These are phyloP conservation scores for Calosoma granatense DNA, from an alignment of 1,140 invertebrate species.

Conservation along the genomic window DNA sequence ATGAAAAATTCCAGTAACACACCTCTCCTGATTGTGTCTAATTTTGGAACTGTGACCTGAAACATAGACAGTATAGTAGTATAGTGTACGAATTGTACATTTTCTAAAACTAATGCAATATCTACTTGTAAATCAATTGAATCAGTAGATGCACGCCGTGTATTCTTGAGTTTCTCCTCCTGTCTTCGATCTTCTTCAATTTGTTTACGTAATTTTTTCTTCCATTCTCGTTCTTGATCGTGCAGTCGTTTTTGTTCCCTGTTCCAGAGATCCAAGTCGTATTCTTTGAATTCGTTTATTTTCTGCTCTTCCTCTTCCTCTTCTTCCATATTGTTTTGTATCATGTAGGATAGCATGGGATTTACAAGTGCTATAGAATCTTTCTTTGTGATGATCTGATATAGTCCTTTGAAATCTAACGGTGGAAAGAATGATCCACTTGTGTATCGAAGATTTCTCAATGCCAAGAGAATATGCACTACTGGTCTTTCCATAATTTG, in stretches of 20 bases:
- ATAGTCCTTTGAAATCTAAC: conserved; percentile 49
- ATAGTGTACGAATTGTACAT: neutral
- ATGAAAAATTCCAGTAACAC: conserved; percentile 55
- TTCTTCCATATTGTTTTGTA: conserved; percentile 19
- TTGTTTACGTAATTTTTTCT: conserved; percentile 31
- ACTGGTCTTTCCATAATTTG: conserved; percentile 59
- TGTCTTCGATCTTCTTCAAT: conserved; percentile 35
- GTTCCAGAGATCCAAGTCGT: conserved; percentile 35
- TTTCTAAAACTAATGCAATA: neutral
- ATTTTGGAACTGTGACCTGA: conserved; percentile 13
- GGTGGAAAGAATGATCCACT: conserved; percentile 52
- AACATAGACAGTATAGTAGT: neutral
- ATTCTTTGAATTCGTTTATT: conserved; percentile 29
- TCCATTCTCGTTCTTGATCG: conserved; percentile 34
- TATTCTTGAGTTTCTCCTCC: conserved; percentile 23
- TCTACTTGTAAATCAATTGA: conserved; percentile 30
- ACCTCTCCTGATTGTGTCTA: conserved; percentile 42
- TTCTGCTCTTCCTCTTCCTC: conserved; percentile 23
- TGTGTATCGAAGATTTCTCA: conserved; percentile 53
- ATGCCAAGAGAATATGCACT: conserved; percentile 52
- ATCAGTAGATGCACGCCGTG: conserved; percentile 24
- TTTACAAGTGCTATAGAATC: conserved; percentile 41
- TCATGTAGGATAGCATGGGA: conserved; percentile 31
- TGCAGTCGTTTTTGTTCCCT: conserved; percentile 30
- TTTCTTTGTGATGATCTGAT: conserved; percentile 44